Conservation (phyloP, 2,113 vertebrate genomes). For the Chamaetylas fuelleborni region DNA sequence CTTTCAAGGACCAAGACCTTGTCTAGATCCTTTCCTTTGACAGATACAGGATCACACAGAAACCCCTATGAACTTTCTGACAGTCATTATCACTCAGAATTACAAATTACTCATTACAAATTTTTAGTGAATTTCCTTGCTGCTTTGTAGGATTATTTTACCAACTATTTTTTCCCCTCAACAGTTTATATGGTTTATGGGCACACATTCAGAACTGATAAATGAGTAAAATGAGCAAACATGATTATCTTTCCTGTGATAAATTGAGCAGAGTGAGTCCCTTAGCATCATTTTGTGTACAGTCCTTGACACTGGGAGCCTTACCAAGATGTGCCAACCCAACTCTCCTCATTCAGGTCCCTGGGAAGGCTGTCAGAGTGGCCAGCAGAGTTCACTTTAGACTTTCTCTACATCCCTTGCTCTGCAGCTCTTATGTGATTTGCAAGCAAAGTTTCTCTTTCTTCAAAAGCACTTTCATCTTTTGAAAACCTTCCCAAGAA, state of each 20-base stretch:
- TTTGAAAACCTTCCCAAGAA: not conserved
- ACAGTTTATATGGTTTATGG: not conserved
- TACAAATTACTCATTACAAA: not conserved
- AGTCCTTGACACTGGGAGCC: not conserved
- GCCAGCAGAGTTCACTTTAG: slow-evolving; percentile 23
- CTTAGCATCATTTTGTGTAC: not conserved
- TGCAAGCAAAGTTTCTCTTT: not conserved
- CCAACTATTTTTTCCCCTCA: not conserved
- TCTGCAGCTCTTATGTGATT: not conserved
- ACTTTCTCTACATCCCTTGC: not conserved
- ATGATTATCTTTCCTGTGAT: not conserved
- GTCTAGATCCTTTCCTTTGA: not conserved
- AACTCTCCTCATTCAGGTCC: not conserved
- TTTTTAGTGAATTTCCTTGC: not conserved
- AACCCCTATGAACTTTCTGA: not conserved
- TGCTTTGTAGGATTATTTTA: not conserved
- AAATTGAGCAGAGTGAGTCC: not conserved
- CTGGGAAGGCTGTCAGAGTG: not conserved
- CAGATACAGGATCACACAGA: rapidly evolving
- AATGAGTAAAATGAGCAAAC: not conserved
- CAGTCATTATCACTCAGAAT: not conserved
- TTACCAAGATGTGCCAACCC: not conserved
- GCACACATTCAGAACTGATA: not conserved
- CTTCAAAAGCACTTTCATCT: not conserved
- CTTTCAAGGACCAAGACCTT: not conserved